Conservation (phyloP, 2,113 vertebrate genomes). For the Arvicanthis niloticus region DNA sequence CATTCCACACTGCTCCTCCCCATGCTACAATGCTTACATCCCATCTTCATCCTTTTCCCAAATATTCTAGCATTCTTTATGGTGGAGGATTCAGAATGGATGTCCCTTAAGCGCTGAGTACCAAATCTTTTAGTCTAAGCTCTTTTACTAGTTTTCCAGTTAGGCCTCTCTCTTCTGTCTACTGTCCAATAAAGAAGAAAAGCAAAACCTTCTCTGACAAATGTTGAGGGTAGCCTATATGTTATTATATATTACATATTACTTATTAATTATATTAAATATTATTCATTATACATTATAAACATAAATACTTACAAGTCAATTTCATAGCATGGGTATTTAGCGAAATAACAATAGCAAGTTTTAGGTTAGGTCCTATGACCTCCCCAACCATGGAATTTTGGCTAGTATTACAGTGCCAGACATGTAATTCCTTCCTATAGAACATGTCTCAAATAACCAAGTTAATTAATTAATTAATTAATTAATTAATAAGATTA, state of each 20-base stretch:
- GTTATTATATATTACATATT: too few species aligned
- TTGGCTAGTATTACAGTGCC: neutral
- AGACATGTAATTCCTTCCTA: neutral
- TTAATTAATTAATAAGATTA: neutral
- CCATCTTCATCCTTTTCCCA: neutral
- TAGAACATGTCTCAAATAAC: neutral
- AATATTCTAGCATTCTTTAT: neutral
- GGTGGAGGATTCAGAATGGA: neutral
- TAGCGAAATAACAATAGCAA: neutral
- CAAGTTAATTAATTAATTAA: neutral
- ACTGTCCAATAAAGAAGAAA: neutral
- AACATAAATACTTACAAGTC: neutral
- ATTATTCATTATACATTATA: too few species aligned
- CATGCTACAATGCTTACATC: neutral
- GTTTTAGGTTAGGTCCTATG: neutral
- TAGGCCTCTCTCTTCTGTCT: neutral
- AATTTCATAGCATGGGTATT: neutral
- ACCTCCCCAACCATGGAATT: neutral
- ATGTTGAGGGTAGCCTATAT: too few species aligned
- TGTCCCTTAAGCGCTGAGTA: too few species aligned
- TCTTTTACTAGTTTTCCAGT: neutral
- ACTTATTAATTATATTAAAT: too few species aligned
- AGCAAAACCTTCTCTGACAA: neutral
- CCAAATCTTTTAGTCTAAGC: neutral
- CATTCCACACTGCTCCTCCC: too few species aligned